Percentiles rank a stretch among this genome's conserved stretches.
Conservation (phyloP, 2,113 vertebrate genomes). For the Poeciliopsis occidentalis region DNA sequence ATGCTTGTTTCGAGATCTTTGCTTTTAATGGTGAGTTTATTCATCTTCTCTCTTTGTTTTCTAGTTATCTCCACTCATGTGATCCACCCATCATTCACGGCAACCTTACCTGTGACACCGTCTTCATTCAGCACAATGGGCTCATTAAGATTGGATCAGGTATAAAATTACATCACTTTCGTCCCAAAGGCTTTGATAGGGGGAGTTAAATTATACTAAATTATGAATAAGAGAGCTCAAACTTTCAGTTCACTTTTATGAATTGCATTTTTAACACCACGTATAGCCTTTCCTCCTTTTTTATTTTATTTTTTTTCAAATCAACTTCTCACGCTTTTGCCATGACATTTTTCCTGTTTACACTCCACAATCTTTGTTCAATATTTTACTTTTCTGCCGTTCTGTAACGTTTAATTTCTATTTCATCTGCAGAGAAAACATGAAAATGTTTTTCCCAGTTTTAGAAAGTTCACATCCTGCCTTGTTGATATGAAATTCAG, state of each 20-base stretch:
- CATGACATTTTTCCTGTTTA: not conserved
- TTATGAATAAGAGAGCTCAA: slow-evolving; percentile 23
- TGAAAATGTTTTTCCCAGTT: too few relatives aligned
- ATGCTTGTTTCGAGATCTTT: not conserved
- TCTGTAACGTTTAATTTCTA: too few relatives aligned
- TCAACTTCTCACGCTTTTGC: not conserved
- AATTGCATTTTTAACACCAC: not conserved
- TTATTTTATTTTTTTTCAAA: not conserved
- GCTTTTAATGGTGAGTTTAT: slow-evolving; percentile 9
- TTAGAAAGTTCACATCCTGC: too few relatives aligned
- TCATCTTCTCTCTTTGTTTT: not conserved
- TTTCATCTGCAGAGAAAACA: too few relatives aligned
- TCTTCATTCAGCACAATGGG: slow-evolving; percentile 99
- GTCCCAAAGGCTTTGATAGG: not conserved
- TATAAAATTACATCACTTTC: slow-evolving; percentile 56
- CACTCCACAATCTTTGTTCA: not conserved
- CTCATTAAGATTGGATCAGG: slow-evolving; percentile 99
- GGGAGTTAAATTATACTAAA: slow-evolving; percentile 22
- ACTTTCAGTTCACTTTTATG: not conserved
- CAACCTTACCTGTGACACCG: slow-evolving; percentile 96
- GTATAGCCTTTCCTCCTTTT: not conserved
- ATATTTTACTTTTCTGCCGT: not conserved
- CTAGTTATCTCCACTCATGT: slow-evolving; percentile 81
- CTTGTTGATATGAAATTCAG: too few relatives aligned
- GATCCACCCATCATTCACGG: slow-evolving; percentile 76